A percentile compares a stretch with the other conserved stretches of the same genome.
These are phyloP conservation scores for Teleopsis dalmanni DNA, from an alignment of 1,140 invertebrate genomes.

Conservation along the genomic window DNA sequence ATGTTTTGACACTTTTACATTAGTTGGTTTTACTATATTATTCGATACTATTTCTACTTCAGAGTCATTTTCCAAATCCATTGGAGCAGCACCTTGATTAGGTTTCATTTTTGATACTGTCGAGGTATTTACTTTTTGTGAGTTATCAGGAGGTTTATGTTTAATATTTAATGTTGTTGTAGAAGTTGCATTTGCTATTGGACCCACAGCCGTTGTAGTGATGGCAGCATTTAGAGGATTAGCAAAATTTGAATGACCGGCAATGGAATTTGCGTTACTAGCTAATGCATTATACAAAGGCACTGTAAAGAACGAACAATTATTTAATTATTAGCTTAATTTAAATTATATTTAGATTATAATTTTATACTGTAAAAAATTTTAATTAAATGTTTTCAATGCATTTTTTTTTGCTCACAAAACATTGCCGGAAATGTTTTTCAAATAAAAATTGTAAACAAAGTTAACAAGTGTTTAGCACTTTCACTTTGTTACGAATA, in stretches of 20 bases:
- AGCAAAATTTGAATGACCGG: constrained; percentile 34
- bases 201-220: constrained; percentile 10
- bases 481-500: too few relatives aligned
- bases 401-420: too few relatives aligned
- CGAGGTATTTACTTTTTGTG: constrained; percentile 5
- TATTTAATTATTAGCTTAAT: too few relatives aligned
- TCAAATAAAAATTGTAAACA: background rate
- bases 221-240: constrained; percentile 38
- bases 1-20: too few relatives aligned
- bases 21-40: too few relatives aligned
- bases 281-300: constrained; percentile 35
- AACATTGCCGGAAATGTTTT: too few relatives aligned
- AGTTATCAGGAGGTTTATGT: constrained; percentile 3
- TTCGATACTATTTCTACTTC: too few relatives aligned
- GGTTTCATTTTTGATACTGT: constrained; percentile 16
- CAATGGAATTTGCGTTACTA: constrained; percentile 25
- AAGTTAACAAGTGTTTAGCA: background rate
- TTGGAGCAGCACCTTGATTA: constrained; percentile 30
- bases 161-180: constrained; percentile 13
- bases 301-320: constrained; percentile 20
- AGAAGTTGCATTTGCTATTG: constrained; percentile 12
- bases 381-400: background rate
- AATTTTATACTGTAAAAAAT: too few relatives aligned
- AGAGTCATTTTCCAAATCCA: constrained; percentile 37
- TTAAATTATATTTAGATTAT: too few relatives aligned